Percentiles rank a stretch among this genome's conserved stretches.
phyloP scores from a whole-genome alignment of 2,113 vertebrate species.

The Scartelaos histophorus region DNA sequence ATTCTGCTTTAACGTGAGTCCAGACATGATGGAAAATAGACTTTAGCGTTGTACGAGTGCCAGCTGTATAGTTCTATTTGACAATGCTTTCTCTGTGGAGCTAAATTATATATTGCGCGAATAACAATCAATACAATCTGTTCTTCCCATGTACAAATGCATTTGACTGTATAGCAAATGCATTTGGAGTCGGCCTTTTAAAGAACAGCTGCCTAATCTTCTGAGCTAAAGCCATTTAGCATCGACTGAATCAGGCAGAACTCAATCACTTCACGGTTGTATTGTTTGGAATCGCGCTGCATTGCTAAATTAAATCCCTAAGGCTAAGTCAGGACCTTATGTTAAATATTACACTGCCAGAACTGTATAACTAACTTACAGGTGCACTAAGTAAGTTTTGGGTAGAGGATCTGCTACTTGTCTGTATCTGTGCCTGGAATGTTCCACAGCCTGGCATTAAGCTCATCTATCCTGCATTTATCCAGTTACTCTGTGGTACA shows the following conservation, averaged over 20 bases:
- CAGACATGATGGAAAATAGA: not conserved
- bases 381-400: not conserved
- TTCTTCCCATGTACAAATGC: not conserved
- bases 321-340: not conserved
- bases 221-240: not conserved
- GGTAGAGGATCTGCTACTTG: no score
- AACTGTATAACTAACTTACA: not conserved
- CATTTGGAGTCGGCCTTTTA: not conserved
- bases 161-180: not conserved
- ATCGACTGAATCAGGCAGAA: not conserved
- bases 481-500: not conserved
- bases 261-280: not conserved
- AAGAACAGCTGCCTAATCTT: not conserved
- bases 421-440: no score
- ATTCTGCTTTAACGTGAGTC: slow-evolving; percentile 3
- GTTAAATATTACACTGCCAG: not conserved
- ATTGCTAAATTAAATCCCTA: not conserved
- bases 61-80: slow-evolving; percentile 20
- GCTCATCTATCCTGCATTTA: not conserved
- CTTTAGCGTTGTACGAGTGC: not conserved
- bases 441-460: no score
- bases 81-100: not conserved
- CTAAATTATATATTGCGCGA: not conserved
- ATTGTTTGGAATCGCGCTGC: not conserved
- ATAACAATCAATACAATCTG: not conserved